Evolutionary conservation across 2,113 vertebrate genomes (phyloP), one percentile per base, ranked within the genome.

Genomic region (Dendrocopos noguchii): DNA sequence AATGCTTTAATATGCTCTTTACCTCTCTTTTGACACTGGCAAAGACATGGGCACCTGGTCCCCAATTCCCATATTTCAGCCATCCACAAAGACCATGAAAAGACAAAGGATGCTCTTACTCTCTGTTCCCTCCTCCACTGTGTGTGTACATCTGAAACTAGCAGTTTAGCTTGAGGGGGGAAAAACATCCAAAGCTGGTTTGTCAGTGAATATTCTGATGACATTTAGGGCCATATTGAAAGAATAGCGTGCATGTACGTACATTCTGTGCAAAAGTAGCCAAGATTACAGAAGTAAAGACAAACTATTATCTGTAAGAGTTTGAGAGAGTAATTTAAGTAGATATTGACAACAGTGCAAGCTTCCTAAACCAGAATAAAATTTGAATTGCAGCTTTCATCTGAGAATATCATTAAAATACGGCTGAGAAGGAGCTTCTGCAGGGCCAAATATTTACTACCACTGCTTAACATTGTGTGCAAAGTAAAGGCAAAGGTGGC

Each of bases 41-140:
- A 82, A 83, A 80, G 68, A 7, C 24, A 78, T 78, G 21, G 66
- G 31, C 19, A 5, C 12, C 63, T 66, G 12, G 6, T 70, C 56
- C 73, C 52, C 2, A 3, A 7, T 59, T 93, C 72, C 27, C 0
- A 0, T 44, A 36, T 9, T 59, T 75, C 50, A 78, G 28, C n/a
- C 19, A 20, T 50, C 20, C 25, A 34, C 81, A 76, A 83, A 68
- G 27, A 46, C 42, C 36, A 19, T 20, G 50, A 47, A 68, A 88
- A 86, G 12, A 19, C 12, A 72, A 80, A 80, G 18, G 27, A 34
- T 50, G n/a, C 22, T 81, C 34, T 73, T 55, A 39, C 9, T 65
- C 11, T 56, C 14, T 63, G 21, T 82, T 63, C 11, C 9, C 13
- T 18, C 8, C 86, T 84, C 31, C 22, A 20, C 39, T 47, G 3